Evolutionary conservation across 2,888 invertebrate species (phyloP), one percentile per base, ranked within the genome.

Genomic region (Bembecia ichneumoniformis): DNA sequence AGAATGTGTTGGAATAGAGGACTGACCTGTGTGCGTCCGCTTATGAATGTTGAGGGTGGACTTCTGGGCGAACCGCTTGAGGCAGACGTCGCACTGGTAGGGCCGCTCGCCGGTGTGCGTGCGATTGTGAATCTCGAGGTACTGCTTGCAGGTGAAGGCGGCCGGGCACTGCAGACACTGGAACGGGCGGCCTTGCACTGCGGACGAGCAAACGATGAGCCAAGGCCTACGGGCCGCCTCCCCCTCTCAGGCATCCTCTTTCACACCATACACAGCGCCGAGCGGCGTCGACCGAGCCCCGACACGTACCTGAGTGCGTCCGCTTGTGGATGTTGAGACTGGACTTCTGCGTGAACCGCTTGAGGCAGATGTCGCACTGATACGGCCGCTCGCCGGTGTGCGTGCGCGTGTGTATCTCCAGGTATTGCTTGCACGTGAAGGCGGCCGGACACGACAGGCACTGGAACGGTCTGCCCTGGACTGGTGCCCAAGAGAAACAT

Each of bases 21-120:
- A 75, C 82, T 71, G 66, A 88, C 89, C 89, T 68, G 93, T 93
- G 83, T 94, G 94, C 64, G 93, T 92, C 72, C 93, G 86, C 83
- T 93, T 93, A 84, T 94, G 94, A 66, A 93, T 94, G 77, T 94
- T 94, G 64, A 94, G 88, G 64, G 93, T 93, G 61, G 93, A 93
- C 78, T 94, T 93, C 84, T 94, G 94, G 61, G 93, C 93, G 86
- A 94, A 94, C 71, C 93, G 89, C 83, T 94, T 94, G 74, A 92
- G 89, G 75, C 93, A 94, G 56, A 92, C 88, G 74, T 92, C 92
- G 76, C 93, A 94, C 78, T 93, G 87, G 76, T 89, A 89, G 58
- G 89, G 89, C 50, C 88, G 81, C 73, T 89, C 88, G 63, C 88
- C 88, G 57, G 87, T 87, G 78, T 87, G 87, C 66, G 88, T 88